These are phyloP conservation scores for Agrotis segetum DNA, from an alignment of 2,888 invertebrate species.

Conservation along the genomic window DNA sequence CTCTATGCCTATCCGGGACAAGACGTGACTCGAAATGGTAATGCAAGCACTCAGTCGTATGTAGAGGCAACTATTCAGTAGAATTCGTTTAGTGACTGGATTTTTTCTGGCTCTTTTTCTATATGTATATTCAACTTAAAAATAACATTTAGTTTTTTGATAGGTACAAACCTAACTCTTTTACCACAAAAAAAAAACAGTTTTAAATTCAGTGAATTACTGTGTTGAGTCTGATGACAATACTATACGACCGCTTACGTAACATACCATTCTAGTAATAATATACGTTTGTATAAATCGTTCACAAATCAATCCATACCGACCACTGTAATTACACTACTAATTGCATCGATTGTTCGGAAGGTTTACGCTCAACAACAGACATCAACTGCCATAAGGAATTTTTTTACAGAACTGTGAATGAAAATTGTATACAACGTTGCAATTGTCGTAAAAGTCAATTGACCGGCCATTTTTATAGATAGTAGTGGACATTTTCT, in stretches of 20 bases:
- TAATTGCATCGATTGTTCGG: conserved; percentile 5
- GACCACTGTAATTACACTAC: conserved; percentile 10
- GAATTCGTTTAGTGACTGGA: conserved; percentile 47
- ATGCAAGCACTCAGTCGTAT: conserved; percentile 12
- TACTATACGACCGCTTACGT: neutral
- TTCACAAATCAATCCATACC: conserved; percentile 16
- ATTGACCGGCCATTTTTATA: conserved; percentile 45
- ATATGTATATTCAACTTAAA: conserved; percentile 7
- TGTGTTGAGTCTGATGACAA: neutral
- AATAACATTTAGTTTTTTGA: conserved; percentile 12
- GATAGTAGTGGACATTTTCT: conserved; percentile 24
- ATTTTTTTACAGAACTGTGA: conserved; percentile 30
- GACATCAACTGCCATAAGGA: neutral
- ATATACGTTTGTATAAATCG: neutral
- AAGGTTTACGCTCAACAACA: conserved; percentile 14
- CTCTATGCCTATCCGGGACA: conserved; percentile 36
- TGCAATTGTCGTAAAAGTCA: conserved; percentile 36
- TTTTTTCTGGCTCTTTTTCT: conserved; percentile 34
- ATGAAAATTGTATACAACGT: conserved; percentile 22
- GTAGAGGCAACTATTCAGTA: conserved; percentile 23
- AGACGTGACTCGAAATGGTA: conserved; percentile 59
- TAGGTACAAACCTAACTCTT: neutral
- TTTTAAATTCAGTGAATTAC: neutral
- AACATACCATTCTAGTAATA: neutral
- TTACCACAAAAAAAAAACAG: neutral